Evolutionary conservation across 2,113 vertebrate species (phyloP), one percentile per base, ranked within the genome.

Genomic region (Boleophthalmus pectinirostris): DNA sequence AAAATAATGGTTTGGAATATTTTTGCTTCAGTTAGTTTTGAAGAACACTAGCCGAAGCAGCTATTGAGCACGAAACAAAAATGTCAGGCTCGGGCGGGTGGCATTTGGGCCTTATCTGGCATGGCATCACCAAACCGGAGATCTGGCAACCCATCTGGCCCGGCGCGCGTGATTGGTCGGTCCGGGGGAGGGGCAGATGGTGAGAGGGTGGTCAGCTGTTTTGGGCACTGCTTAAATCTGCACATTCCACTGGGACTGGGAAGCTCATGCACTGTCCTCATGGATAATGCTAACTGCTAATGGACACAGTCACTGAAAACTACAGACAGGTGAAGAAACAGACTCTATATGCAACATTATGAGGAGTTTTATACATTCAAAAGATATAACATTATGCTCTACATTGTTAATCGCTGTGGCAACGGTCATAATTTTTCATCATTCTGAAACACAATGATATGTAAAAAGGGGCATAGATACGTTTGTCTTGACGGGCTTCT

Each of bases 141-240:
- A 84, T 84, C 69, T 84, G 84, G 77, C 75, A 77, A 77, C 75
- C 86, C 82, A 86, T 88, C 82, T 88, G 84, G 79, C 73, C 74
- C 63, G 70, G 65, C 71, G 60, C 68, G 23, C 47, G 70, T 74
- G 78, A 84, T 84, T 77, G 67, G 77, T 78, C 68, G 45, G 78
- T 70, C 76, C 79, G 4, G n/a, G 68, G 53, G 38, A 46, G 65
- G 70, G 61, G 79, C 74, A 82, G 86, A 82, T 84, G 83, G 85
- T 69, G 68, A 80, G 73, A 75, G 67, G 68, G 61, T 82, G 66
- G 57, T 84, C 79, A 73, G 58, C 75, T 77, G 61, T 83, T 80
- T 79, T 67, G 60, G 71, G 61, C 38, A 56, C 66, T 70, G 77
- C 65, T 72, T 78, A 72, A 85, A 82, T 72, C 72, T 73, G 69